Evolutionary conservation across 35 echinoderm and acorn worm species (phyloP).

Genomic region (Heliocidaris erythrogramma): DNA sequence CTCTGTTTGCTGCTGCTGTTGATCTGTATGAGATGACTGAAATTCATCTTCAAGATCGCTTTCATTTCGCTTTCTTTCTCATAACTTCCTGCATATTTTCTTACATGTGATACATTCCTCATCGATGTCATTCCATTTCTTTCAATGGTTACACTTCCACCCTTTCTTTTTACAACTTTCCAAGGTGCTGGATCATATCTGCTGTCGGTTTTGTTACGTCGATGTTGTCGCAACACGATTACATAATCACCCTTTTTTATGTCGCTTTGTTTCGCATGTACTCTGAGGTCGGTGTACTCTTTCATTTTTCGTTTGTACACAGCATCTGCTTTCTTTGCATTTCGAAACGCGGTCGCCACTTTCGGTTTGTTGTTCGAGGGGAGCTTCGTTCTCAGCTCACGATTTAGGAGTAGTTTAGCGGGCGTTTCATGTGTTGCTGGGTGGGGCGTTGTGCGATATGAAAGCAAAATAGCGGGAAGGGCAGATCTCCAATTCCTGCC

Average conservation of each 20-base stretch:
- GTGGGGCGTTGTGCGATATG: neutral
- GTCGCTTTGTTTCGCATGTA: neutral
- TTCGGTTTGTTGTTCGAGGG: neutral
- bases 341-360: neutral
- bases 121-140: neutral
- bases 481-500: neutral
- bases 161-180: neutral
- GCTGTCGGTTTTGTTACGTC: neutral
- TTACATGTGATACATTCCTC: neutral
- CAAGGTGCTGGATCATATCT: neutral
- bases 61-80: neutral
- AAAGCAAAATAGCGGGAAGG: neutral
- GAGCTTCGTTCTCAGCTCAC: neutral
- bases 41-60: neutral
- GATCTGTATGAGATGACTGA: neutral
- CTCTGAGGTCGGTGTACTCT: neutral
- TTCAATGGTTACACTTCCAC: neutral
- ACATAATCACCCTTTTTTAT: neutral
- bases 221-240: neutral
- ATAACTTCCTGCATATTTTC: neutral
- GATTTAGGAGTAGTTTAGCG: neutral
- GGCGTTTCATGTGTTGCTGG: slow-evolving; percentile 11
- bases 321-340: neutral
- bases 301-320: neutral
- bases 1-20: neutral